A percentile compares a stretch with the other conserved stretches of the same genome.
Conservation (phyloP, 92 coral and sea anemone genomes). For the Heliopora coerulea region DNA sequence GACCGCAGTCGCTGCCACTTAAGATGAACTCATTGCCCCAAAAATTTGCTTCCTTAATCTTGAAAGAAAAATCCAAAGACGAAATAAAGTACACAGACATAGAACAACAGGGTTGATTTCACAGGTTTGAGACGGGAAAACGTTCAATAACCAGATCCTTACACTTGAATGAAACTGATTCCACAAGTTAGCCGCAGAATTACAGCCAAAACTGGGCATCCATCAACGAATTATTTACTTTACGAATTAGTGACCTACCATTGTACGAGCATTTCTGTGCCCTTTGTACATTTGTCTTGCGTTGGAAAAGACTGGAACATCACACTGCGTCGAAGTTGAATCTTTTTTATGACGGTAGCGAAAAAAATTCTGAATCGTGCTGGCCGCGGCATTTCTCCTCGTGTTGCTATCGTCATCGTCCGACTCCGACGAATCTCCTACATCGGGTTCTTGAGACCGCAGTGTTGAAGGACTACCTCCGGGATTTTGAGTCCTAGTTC, state of each 20-base stretch:
- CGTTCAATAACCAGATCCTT: too few species aligned
- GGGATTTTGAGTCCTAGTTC: background rate
- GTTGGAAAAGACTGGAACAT: constrained; percentile 63
- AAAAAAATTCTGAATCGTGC: constrained; percentile 83
- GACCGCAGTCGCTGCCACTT: constrained; percentile 99
- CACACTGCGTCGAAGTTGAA: background rate
- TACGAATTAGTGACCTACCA: constrained; percentile 66
- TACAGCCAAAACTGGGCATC: background rate
- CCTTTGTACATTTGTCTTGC: constrained; percentile 83
- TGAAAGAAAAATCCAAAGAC: background rate
- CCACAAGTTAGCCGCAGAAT: too few species aligned
- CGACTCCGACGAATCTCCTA: constrained; percentile 18
- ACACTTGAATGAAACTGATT: too few species aligned
- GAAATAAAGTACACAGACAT: too few species aligned
- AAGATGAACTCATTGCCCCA: constrained; percentile 88
- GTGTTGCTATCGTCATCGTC: constrained; percentile 16
- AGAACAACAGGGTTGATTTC: too few species aligned
- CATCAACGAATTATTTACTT: too few species aligned
- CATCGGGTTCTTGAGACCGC: background rate
- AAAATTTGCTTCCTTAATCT: constrained; percentile 96
- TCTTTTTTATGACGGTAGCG: constrained; percentile 69
- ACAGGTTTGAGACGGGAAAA: too few species aligned
- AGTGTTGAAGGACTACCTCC: background rate
- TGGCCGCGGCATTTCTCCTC: constrained; percentile 70
- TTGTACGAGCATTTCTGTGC: constrained; percentile 95